Percentiles rank a stretch among this genome's conserved stretches.
phyloP scores from a whole-genome alignment of 2,797 vertebrate genomes.

The Pseudochromis fuscus region DNA sequence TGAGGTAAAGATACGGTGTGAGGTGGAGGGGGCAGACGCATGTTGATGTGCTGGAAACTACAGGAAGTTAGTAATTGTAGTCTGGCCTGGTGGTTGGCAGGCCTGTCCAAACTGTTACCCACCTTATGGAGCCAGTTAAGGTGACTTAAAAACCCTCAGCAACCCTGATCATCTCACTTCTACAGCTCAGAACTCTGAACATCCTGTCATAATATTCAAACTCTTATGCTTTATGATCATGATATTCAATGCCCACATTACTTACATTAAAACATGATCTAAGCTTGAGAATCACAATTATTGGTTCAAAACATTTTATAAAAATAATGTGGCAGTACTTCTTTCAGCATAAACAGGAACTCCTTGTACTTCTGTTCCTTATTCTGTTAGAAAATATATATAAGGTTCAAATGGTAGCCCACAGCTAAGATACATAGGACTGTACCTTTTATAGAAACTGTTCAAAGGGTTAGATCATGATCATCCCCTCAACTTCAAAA shows the following conservation, averaged over 20 bases:
- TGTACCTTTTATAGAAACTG: not conserved
- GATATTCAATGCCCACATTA: not conserved
- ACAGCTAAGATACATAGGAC: too few relatives aligned
- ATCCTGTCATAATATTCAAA: not conserved
- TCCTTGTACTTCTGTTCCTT: not conserved
- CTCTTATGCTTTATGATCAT: not conserved
- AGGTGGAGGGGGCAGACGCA: slow-evolving; percentile 13
- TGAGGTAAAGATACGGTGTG: not conserved
- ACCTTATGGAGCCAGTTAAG: not conserved
- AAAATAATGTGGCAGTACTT: too few relatives aligned
- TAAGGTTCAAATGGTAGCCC: not conserved
- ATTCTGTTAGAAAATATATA: not conserved
- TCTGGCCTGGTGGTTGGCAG: not conserved
- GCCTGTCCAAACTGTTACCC: not conserved
- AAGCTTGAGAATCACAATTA: not conserved
- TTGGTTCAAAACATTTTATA: too few relatives aligned
- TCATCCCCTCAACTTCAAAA: not conserved
- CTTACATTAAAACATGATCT: too few relatives aligned
- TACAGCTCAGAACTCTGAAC: slow-evolving; percentile 1
- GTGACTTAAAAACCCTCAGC: not conserved
- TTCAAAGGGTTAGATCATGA: not conserved
- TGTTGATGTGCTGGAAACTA: slow-evolving; percentile 4
- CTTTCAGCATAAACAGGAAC: not conserved
- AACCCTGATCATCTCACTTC: not conserved
- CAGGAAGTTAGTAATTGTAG: slow-evolving; percentile 4